Base-by-base conservation (phyloP, 92 coral and sea anemone species). In the Ricordea florida region DNA sequence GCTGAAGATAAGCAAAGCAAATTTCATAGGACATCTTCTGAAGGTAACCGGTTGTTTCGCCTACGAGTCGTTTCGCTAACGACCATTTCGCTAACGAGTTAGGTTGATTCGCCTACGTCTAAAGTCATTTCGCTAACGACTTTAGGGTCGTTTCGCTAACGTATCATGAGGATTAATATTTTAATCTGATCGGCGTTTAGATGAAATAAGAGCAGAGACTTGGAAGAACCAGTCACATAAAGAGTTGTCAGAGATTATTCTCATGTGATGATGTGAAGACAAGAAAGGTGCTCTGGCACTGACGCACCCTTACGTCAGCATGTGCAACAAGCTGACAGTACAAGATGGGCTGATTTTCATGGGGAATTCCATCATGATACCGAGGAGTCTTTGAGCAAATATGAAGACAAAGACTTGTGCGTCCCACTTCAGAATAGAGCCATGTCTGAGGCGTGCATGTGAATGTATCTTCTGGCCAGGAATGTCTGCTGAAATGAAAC, bases 381-480 rank as follows among this genome's bases (percentile, higher is more conserved):
- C 66, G 5, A 25, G 14, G 0, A 71, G 13, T 50, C 57, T 71
- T 10, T 37, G 67, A 7, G 34, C 27, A 6, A 56, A 14, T 1
- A 35, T 35, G 49, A 36, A 61, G 22, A 20, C n/a, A 23, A 61
- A 37, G 33, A 25, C 23, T 24, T 48, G 37, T 48, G 29, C 29
- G 14, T 61, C 68, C 1, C 32, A 22, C 10, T n/a, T 61, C 9
- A 32, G 45, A 5, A 59, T 23, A 30, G 71, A 59, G 34, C 10
- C 45, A 9, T 59, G 66, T n/a, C 46, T 59, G 43, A 15, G 66
- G 23, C 46, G 66, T 30, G 72, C 72, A 46, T 26, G 57, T 6
- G 72, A 43, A 64, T 64, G 72, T 18, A 10, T 64, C 32, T 72
- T 51, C 69, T 72, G 78, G 66, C 79, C 79, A 37, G 79, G 56